Percentiles rank a stretch among this genome's conserved stretches.
These are phyloP conservation scores for Crioceris asparagi DNA, from an alignment of 2,888 invertebrate genomes.

Conservation along the genomic window DNA sequence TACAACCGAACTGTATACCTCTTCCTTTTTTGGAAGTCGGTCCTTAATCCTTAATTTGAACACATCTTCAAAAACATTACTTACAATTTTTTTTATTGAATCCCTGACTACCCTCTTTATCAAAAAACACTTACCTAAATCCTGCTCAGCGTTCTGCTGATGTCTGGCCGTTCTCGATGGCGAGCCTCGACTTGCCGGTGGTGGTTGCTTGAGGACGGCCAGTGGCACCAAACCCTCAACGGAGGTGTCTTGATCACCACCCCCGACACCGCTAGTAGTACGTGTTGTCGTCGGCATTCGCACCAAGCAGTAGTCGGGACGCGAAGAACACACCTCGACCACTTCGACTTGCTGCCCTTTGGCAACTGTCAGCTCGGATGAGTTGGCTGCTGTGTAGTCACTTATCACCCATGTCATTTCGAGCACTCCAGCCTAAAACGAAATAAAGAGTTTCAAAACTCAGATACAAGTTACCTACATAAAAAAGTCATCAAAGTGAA, in stretches of 20 bases:
- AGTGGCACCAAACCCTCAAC: slow-evolving; percentile 75
- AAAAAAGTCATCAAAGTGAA: not conserved
- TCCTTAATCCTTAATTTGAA: too few species aligned
- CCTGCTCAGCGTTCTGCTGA: too few species aligned
- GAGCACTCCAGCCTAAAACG: slow-evolving; percentile 62
- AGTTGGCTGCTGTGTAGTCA: slow-evolving; percentile 69
- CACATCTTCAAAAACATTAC: too few species aligned
- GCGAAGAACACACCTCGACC: slow-evolving; percentile 60
- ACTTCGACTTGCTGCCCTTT: slow-evolving; percentile 94
- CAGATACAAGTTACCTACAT: not conserved
- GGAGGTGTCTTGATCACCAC: slow-evolving; percentile 39
- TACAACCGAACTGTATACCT: too few species aligned
- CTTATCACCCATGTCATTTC: slow-evolving; percentile 89
- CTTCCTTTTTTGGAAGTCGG: too few species aligned
- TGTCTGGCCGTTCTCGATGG: slow-evolving; percentile 27
- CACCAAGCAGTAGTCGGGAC: slow-evolving; percentile 63
- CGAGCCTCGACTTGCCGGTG: slow-evolving; percentile 47
- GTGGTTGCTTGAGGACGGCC: slow-evolving; percentile 65
- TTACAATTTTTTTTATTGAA: too few species aligned
- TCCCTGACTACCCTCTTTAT: too few species aligned
- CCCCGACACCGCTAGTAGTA: slow-evolving; percentile 17
- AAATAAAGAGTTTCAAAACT: too few species aligned
- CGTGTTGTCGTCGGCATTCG: slow-evolving; percentile 39
- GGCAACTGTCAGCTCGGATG: slow-evolving; percentile 71
- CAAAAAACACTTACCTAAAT: too few species aligned